phyloP scores from a whole-genome alignment of 2,888 invertebrate genomes.

The Xestia sexstrigata region DNA sequence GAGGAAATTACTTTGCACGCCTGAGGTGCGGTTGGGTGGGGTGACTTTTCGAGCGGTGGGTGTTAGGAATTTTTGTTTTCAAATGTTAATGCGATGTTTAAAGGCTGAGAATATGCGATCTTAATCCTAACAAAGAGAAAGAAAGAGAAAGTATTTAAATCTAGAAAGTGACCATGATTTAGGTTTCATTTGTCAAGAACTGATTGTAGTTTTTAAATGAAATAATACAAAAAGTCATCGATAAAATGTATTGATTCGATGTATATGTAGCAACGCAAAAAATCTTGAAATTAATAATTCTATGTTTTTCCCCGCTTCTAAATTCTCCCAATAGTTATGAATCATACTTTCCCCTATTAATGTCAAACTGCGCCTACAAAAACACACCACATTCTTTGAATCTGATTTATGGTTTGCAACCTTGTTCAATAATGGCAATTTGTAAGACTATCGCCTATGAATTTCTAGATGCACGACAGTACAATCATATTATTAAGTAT shows the following conservation, averaged over 20 bases:
- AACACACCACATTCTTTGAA: not conserved
- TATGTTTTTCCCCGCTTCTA: not conserved
- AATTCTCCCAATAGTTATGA: no score
- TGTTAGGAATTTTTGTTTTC: not conserved
- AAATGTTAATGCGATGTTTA: not conserved
- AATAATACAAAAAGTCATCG: not conserved
- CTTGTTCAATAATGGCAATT: slow-evolving; percentile 20
- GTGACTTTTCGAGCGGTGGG: not conserved
- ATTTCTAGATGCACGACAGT: slow-evolving; percentile 22
- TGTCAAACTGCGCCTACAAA: not conserved
- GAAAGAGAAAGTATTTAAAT: not conserved
- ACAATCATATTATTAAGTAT: slow-evolving; percentile 5
- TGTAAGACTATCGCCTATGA: slow-evolving; percentile 11
- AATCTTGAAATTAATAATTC: not conserved
- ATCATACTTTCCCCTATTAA: not conserved
- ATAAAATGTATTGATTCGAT: slow-evolving; percentile 9
- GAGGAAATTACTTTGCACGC: slow-evolving; percentile 79
- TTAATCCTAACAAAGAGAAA: not conserved
- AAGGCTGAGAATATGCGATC: not conserved
- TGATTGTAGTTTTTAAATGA: not conserved
- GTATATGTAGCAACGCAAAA: slow-evolving; percentile 1
- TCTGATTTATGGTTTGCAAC: slow-evolving; percentile 25
- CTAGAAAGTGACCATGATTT: not conserved
- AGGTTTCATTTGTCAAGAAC: not conserved
- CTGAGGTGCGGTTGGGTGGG: slow-evolving; percentile 65